Conservation (phyloP, 2,888 invertebrate species). For the Sarcophaga caerulescens region DNA sequence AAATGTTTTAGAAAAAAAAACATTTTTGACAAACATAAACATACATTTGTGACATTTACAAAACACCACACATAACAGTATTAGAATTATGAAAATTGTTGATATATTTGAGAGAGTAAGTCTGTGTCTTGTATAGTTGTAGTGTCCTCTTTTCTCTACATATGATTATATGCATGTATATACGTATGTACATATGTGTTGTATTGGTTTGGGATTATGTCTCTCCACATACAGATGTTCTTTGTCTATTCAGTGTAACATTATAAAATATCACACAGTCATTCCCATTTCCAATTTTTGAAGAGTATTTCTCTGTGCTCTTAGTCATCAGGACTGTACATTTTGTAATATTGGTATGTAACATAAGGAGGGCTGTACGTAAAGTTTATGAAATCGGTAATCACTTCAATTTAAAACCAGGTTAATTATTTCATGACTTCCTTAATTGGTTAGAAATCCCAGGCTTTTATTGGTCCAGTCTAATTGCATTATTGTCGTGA, state of each 20-base stretch:
- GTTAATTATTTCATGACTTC: no score
- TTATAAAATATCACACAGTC: conserved; percentile 28
- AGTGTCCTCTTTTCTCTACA: neutral
- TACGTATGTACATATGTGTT: no score
- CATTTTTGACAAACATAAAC: conserved; percentile 19
- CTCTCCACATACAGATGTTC: conserved; percentile 18
- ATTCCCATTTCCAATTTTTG: neutral
- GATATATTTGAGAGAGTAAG: neutral
- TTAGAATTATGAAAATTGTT: conserved; percentile 36
- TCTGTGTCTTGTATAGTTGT: neutral
- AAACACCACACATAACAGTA: conserved; percentile 33
- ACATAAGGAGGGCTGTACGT: no score
- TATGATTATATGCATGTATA: neutral
- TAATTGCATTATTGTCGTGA: no score
- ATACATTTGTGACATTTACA: conserved; percentile 52
- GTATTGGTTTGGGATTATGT: neutral
- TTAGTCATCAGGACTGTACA: no score
- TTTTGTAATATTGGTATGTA: no score
- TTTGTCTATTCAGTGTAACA: conserved; percentile 3
- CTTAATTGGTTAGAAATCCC: no score
- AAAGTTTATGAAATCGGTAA: no score
- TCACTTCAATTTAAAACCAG: no score
- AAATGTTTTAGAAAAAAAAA: conserved; percentile 9
- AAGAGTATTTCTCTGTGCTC: no score
- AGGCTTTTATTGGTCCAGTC: no score